Evolutionary conservation across 2,797 vertebrate species (phyloP), one percentile per base, ranked within the genome.

Genomic region (Onychomys arenicola): DNA sequence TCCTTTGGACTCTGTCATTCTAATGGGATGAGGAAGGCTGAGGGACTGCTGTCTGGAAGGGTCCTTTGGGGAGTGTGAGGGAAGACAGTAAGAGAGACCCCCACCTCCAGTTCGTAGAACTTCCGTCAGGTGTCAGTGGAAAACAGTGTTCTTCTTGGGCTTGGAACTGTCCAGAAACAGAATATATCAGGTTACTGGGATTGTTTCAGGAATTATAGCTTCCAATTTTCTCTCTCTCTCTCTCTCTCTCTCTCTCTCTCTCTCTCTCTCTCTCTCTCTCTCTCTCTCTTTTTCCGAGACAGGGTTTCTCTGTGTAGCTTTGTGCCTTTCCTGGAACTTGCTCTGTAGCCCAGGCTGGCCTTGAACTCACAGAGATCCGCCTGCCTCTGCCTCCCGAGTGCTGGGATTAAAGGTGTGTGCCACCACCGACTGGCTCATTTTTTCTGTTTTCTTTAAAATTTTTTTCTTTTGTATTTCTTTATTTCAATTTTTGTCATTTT

Each of bases 201-300:
- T 77, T 92, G 69, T 78, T 82, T 97, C 46, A 86, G 77, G 63
- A 76, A 89, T 80, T 84, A 91, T 59, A 81, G 5, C 88, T 94
- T 94, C 23, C 67, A 13, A 37, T 86, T 90, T 85, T 82, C 5
- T 23, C 17, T 13, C 19, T 21, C 61, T 23, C 23, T 8, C 23
- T 63, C 6, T 59, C 23, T 63, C 23, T 27, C 5, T 27, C 9
- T 61, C 61, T 23, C 23, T 8, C 23, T 63, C 6, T 59, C 23
- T 63, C 23, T 27, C 5, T 27, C 9, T 82, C 5, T 23, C 17
- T 13, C 19, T 21, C 61, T 23, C 23, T 8, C 23, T 63, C 6
- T 59, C 23, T 63, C 23, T 27, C 5, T 27, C 9, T 61, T n/a
- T n/a, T n/a, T n/a, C n/a, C n/a, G n/a, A n/a, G 46, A 46, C 46